Evolutionary conservation across 2,888 invertebrate genomes (phyloP).

Genomic region (Zonitis immaculata): DNA sequence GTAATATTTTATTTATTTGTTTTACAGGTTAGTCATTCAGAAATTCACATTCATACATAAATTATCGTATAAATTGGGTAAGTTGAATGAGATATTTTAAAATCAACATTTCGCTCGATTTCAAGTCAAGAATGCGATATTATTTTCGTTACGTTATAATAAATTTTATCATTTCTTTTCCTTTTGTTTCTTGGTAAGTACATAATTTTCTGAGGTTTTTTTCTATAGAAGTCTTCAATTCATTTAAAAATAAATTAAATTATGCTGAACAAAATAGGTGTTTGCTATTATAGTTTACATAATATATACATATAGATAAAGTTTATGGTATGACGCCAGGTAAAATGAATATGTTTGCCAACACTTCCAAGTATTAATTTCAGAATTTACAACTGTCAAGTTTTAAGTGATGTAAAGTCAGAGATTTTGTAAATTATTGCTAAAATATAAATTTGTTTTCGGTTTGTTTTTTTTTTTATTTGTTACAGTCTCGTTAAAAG

Average conservation of each 20-base stretch:
- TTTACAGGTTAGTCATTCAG: slow-evolving; percentile 14
- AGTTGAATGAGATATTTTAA: not conserved
- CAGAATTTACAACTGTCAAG: not conserved
- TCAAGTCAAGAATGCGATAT: not conserved
- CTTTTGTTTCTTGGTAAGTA: not conserved
- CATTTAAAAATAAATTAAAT: too few species aligned
- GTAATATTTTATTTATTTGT: too few species aligned
- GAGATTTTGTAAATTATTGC: not conserved
- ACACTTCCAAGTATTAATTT: slow-evolving; percentile 4
- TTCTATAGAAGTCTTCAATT: too few species aligned
- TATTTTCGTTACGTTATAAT: slow-evolving; percentile 1
- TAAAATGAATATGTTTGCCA: slow-evolving; percentile 13
- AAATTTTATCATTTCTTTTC: slow-evolving; percentile 3
- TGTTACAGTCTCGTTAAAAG: too few species aligned
- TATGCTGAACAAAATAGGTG: not conserved
- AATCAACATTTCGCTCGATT: not conserved
- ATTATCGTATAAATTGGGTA: not conserved
- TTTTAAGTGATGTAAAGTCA: not conserved
- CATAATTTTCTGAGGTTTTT: too few species aligned
- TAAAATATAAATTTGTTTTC: not conserved
- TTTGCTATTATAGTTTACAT: not conserved
- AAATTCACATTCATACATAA: too few species aligned
- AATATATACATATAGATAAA: not conserved
- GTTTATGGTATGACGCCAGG: slow-evolving; percentile 17
- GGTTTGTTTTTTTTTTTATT: not conserved